A percentile compares a stretch with the other conserved stretches of the same genome.
Conservation (phyloP, 2,113 vertebrate genomes). For the Prinia subflava region DNA sequence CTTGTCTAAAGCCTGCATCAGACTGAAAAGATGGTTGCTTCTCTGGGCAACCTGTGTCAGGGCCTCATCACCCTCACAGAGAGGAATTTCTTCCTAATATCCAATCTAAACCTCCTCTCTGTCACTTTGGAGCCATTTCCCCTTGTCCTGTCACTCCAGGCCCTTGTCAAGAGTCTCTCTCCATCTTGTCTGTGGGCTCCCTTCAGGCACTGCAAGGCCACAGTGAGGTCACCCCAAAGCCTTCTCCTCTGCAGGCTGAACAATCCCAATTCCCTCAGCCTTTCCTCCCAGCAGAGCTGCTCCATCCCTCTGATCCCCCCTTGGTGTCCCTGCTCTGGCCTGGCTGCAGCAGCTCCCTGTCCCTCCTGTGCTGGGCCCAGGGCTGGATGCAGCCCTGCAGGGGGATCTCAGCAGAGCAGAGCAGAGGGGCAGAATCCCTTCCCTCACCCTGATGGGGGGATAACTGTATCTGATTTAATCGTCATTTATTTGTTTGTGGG, state of each 20-base stretch:
- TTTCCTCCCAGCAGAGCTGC: neutral
- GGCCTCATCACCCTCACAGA: neutral
- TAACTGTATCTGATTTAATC: neutral
- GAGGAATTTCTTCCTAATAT: neutral
- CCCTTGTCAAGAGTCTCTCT: neutral
- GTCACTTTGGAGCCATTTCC: accelerated
- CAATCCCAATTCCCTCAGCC: neutral
- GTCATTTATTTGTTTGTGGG: neutral
- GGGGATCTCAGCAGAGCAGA: accelerated
- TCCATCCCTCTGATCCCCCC: neutral
- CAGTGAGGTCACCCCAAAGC: neutral
- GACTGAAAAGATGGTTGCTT: neutral
- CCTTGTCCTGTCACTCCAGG: neutral
- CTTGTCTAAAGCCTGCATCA: neutral
- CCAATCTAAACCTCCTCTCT: accelerated
- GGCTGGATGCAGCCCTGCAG: neutral
- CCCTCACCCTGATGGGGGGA: neutral
- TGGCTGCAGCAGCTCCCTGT: neutral
- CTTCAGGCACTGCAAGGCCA: neutral
- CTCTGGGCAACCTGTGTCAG: neutral
- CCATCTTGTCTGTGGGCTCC: neutral
- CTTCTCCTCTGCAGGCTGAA: neutral
- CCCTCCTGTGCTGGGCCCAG: neutral
- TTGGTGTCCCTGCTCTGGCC: neutral
- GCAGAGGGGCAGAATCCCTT: neutral